Evolutionary conservation across 2,797 vertebrate species (phyloP).

Genomic region (Botia almorhae): DNA sequence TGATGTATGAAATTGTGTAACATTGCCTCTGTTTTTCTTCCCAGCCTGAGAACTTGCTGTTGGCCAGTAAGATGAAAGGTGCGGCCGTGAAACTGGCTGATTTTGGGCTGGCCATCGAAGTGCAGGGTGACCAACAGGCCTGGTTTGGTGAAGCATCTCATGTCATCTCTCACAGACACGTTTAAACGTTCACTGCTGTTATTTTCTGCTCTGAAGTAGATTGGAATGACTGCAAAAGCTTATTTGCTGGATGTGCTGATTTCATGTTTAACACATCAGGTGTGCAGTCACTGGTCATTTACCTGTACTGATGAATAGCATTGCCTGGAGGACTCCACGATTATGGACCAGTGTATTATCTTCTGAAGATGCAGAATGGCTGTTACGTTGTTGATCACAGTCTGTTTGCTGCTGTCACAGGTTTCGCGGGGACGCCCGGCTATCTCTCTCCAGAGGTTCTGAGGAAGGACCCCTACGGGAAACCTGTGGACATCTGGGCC

Average conservation of each 20-base stretch:
- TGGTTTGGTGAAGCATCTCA: slow-evolving; percentile 92
- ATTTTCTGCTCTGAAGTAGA: slow-evolving; percentile 25
- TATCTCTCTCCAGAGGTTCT: slow-evolving; percentile 98
- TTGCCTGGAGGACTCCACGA: background rate
- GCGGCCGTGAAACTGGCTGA: slow-evolving; percentile 99
- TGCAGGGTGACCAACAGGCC: slow-evolving; percentile 98
- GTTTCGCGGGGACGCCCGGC: slow-evolving; percentile 97
- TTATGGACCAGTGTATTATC: background rate
- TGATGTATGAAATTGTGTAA: background rate
- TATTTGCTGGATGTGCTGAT: slow-evolving; percentile 5
- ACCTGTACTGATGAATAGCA: background rate
- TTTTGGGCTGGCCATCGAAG: slow-evolving; percentile 98
- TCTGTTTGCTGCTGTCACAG: slow-evolving; percentile 69
- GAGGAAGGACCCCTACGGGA: slow-evolving; percentile 98
- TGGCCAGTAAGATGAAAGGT: slow-evolving; percentile 99
- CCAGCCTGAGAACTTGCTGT: slow-evolving; percentile 97
- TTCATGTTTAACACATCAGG: too few relatives aligned
- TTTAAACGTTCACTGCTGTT: background rate
- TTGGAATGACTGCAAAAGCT: slow-evolving; percentile 10
- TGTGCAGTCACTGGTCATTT: too few relatives aligned
- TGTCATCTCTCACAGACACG: background rate
- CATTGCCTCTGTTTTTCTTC: slow-evolving; percentile 16
- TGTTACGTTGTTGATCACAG: background rate
- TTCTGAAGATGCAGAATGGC: background rate
- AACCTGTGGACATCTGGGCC: slow-evolving; percentile 99